Evolutionary conservation across 2,888 invertebrate genomes (phyloP), one percentile per base, ranked within the genome.

Genomic region (Eupeodes luniger): DNA sequence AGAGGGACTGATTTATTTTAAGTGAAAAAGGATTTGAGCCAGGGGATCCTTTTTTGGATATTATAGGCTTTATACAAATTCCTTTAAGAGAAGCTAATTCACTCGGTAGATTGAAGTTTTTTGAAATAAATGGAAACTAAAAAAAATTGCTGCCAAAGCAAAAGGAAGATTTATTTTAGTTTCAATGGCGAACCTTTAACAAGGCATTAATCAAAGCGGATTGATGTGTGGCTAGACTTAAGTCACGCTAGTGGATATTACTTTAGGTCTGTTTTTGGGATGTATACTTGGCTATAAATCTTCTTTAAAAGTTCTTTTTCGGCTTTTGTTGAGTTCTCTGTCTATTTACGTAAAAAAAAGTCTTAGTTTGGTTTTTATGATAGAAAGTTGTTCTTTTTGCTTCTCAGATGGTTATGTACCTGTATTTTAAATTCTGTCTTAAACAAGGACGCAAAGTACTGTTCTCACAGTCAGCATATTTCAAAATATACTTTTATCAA

Each of bases 1-100:
- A 72, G 27, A 27, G 59, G 59, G 59, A 72, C 27, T 59, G 72
- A 72, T 59, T 72, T 72, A 72, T 72, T 72, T 59, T 72, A 59
- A 72, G 59, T 57, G 47, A 44, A 40, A 70, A 57, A 59, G 72
- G 59, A 59, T 72, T 59, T 59, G 12, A 72, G 27, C 27, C 27
- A 27, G 11, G 57, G 44, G 27, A 72, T 72, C 47, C 72, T 72
- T 59, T 72, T 72, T 49, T 14, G 47, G 4, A 9, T 11, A 1
- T 3, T 19, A 49, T 51, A 51, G 51, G 51, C 34, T 40, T 34
- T 40, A 14, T 57, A 55, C 19, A 19, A 55, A 16, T 59, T 47
- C 44, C 57, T 44, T 12, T 27, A 27, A 47, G 47, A 72, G n/a
- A 34, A 47, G 59, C 53, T 59, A 59, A 47, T 59, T 36, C 53